Conservation (phyloP, 2,797 vertebrate genomes). For the Remorina albescens region DNA sequence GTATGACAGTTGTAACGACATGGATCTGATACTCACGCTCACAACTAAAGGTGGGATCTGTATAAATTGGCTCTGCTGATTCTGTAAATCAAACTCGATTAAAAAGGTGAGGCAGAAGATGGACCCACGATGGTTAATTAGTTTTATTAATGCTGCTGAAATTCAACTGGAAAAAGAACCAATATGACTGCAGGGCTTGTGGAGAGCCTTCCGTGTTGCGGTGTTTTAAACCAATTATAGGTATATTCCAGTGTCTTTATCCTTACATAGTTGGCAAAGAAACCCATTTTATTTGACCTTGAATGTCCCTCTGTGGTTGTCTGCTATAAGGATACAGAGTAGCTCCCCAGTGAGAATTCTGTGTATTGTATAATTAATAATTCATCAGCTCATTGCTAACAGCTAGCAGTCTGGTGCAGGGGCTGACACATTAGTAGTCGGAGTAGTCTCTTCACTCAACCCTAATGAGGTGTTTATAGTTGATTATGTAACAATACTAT, state of each 20-base stretch:
- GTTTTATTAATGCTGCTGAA: constrained; percentile 82
- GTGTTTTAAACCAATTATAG: constrained; percentile 84
- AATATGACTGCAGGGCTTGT: constrained; percentile 77
- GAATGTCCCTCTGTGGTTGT: constrained; percentile 77
- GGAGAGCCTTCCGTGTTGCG: constrained; percentile 66
- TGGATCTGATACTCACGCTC: constrained; percentile 42
- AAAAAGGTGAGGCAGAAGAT: constrained; percentile 71
- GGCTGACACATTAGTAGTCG: constrained; percentile 67
- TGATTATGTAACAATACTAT: constrained; percentile 62
- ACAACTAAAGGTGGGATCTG: constrained; percentile 39
- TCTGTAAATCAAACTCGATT: constrained; percentile 77
- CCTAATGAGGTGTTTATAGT: constrained; percentile 69
- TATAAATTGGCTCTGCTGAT: constrained; percentile 73
- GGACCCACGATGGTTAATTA: constrained; percentile 83
- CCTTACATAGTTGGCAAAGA: constrained; percentile 68
- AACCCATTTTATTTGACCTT: constrained; percentile 86
- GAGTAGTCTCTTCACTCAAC: constrained; percentile 63
- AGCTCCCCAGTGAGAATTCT: constrained; percentile 77
- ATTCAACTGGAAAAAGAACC: constrained; percentile 71
- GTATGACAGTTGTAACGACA: constrained; percentile 39
- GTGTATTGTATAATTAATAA: constrained; percentile 86
- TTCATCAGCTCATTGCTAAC: constrained; percentile 79
- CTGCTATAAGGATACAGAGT: constrained; percentile 73
- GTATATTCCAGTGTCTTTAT: constrained; percentile 79
- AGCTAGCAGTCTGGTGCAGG: constrained; percentile 72